Percentiles rank a stretch among this genome's conserved stretches.
These are phyloP conservation scores for Amiota minor DNA, from an alignment of 2,888 invertebrate genomes.

Conservation along the genomic window DNA sequence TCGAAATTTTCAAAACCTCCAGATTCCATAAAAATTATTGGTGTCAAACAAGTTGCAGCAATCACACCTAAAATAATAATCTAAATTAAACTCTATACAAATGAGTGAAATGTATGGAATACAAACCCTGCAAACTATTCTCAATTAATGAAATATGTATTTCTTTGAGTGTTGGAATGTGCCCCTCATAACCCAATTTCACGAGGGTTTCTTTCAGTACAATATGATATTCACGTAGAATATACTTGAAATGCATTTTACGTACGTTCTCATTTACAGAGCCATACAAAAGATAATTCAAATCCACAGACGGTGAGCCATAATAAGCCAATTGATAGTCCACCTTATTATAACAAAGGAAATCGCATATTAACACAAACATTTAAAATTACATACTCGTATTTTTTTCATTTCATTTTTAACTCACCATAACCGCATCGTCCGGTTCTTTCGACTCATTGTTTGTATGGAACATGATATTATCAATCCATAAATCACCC, in stretches of 20 bases:
- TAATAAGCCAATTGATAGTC: slow-evolving; percentile 72
- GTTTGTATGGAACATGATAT: slow-evolving; percentile 69
- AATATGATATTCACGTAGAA: slow-evolving; percentile 69
- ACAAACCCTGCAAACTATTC: slow-evolving; percentile 69
- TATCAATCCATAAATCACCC: slow-evolving; percentile 71
- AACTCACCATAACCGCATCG: slow-evolving; percentile 68
- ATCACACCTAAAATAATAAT: slow-evolving; percentile 63
- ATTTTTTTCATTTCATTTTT: neutral
- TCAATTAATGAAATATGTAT: slow-evolving; percentile 69
- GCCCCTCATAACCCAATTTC: slow-evolving; percentile 63
- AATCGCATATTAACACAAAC: neutral
- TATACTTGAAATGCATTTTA: slow-evolving; percentile 68
- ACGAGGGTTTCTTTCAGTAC: slow-evolving; percentile 64
- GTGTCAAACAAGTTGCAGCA: slow-evolving; percentile 71
- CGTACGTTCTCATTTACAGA: slow-evolving; percentile 71
- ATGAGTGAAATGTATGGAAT: neutral
- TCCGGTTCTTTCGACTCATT: slow-evolving; percentile 69
- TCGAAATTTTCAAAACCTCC: slow-evolving; percentile 64
- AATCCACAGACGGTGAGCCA: slow-evolving; percentile 71
- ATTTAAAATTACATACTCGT: neutral
- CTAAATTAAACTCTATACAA: neutral
- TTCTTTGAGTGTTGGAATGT: slow-evolving; percentile 70
- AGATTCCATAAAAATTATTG: slow-evolving; percentile 69
- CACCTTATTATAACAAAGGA: slow-evolving; percentile 50
- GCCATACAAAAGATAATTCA: slow-evolving; percentile 70